Evolutionary conservation across 2,797 vertebrate genomes (phyloP), one percentile per base, ranked within the genome.

Genomic region (Babyrousa celebensis): DNA sequence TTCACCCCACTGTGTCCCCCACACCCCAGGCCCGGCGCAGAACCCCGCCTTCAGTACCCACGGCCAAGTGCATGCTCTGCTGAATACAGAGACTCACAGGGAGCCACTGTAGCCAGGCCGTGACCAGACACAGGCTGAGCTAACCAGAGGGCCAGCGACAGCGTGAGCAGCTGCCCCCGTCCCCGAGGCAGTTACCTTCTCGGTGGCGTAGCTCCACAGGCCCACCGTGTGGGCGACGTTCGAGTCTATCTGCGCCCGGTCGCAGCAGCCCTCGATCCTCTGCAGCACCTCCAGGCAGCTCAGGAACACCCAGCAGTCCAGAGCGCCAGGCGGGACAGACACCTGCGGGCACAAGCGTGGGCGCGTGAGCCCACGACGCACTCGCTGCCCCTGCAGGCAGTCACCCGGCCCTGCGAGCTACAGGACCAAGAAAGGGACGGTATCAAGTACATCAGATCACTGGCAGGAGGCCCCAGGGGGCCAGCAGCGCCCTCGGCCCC

Each of bases 261-360:
- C 99, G 77, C 99, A 99, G 96, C 99, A 99, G 91, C 99, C 99
- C 97, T 99, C 99, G 72, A 99, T 99, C 97, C 99, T 99, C 98
- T 99, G 99, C 94, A 99, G 98, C 97, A 99, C 99, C 98, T 99
- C 99, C 98, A 99, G 97, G 94, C 99, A 99, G 98, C 99, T 99
- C 97, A 99, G 99, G 93, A 99, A 99, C 82, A 99, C 99, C 99
- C 99, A 99, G 97, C 99, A 99, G 98, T 99, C 99, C 97, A 99
- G 98, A 3, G 99, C 99, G 14, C 99, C 99, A 1, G 99, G 99
- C 18, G 99, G 98, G 56, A 99, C 99, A 0, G 99, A 99, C 43
- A 99, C 99, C 99, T 99, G 95, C 92, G 94, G 20, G 9, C 2
- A 62, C 16, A 71, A 54, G 72, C 0, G 21, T 0, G 0, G 56